Evolutionary conservation across 2,113 vertebrate genomes (phyloP).

Genomic region (Rhinoptilus africanus): DNA sequence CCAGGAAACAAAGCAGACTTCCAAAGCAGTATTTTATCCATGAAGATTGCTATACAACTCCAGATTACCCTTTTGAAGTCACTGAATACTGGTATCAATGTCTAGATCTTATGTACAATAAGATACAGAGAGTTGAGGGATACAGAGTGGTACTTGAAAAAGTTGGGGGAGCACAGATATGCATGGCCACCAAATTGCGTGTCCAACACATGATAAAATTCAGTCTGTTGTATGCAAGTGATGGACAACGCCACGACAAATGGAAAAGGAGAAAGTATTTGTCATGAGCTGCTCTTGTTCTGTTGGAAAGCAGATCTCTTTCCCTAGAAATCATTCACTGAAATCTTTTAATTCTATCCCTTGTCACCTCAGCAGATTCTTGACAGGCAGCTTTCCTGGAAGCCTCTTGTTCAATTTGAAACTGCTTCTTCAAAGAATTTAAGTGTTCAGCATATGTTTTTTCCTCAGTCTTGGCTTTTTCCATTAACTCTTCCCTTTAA

Average conservation of each 20-base stretch:
- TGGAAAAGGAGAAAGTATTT: background rate
- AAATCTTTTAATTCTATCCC: background rate
- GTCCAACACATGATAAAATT: background rate
- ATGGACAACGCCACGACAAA: background rate
- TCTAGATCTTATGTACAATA: background rate
- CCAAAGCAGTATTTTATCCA: background rate
- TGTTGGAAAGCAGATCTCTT: background rate
- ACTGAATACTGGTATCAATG: background rate
- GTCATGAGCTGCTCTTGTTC: background rate
- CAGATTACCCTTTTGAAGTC: background rate
- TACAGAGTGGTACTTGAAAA: background rate
- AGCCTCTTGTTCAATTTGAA: constrained; percentile 61
- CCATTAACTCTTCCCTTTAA: constrained; percentile 64
- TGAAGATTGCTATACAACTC: background rate
- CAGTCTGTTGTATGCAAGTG: background rate
- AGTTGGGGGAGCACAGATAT: background rate
- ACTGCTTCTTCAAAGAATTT: constrained; percentile 66
- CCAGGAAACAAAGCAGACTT: background rate
- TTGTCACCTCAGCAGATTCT: constrained; percentile 62
- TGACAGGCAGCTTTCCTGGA: constrained; percentile 51
- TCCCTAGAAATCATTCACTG: background rate
- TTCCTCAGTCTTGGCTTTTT: constrained; percentile 61
- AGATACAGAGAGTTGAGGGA: background rate
- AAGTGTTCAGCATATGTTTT: constrained; percentile 51
- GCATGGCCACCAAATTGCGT: background rate